Evolutionary conservation across 2,888 invertebrate genomes (phyloP), one percentile per base, ranked within the genome.

Genomic region (Catocala fraxini): DNA sequence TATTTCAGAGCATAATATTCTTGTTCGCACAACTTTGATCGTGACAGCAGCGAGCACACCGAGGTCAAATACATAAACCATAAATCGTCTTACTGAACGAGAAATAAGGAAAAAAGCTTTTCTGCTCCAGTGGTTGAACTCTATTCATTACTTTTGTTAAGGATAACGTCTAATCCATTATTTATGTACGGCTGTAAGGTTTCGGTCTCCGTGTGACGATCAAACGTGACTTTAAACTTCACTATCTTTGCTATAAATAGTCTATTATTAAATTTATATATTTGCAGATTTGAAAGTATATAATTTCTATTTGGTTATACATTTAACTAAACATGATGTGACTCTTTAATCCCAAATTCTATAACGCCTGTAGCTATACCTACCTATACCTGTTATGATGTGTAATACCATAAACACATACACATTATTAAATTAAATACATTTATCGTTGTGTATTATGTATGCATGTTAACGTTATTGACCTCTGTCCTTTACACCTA

Each of bases 1-100:
- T 83, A 81, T 81, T 84, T 71, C 75, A 68, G 56, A 75, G 72
- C 60, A 75, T 79, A 85, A 85, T 85, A 85, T 87, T 87, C 82
- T 85, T 80, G 80, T 86, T 84, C 83, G 76, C 80, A 82, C 79
- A 82, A 87, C 81, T 86, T 87, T 83, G 82, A 85, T 87, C 86
- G 82, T 83, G 87, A 85, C 86, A 82, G 77, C 77, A 80, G 79
- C 77, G 82, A 82, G 79, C 75, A 80, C 70, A 79, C 80, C 86
- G 88, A 89, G 90, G 90, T 89, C 89, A 87, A 88, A 89, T 83
- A 89, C 84, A 89, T 88, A 88, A 89, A 85, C 88, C 82, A 89
- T 90, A 90, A 90, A 90, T 90, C 82, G 84, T 84, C 83, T 84
- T 81, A 79, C 81, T 84, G 71, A 79, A 81, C 80, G 77, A 83